These are phyloP conservation scores for Indicator indicator DNA, from an alignment of 2,113 vertebrate species.

Conservation along the genomic window DNA sequence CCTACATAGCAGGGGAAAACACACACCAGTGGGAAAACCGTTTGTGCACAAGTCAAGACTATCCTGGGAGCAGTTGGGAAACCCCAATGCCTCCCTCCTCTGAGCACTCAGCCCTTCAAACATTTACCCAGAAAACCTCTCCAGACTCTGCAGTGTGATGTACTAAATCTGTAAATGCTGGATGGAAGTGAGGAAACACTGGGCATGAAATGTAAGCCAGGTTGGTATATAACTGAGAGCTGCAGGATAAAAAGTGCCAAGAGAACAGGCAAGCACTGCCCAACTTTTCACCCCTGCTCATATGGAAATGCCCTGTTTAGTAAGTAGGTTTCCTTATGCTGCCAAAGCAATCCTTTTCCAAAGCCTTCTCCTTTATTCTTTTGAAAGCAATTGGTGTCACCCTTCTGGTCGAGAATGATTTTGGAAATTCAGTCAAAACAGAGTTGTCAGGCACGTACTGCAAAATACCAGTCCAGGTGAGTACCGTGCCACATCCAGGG, in stretches of 20 bases:
- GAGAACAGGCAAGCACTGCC: neutral
- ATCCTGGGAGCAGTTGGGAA: neutral
- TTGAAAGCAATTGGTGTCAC: neutral
- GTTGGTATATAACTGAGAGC: neutral
- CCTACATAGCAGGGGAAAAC: neutral
- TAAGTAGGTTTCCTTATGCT: neutral
- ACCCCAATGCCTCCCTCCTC: neutral
- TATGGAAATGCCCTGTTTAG: neutral
- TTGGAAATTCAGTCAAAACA: neutral
- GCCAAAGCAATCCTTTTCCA: neutral
- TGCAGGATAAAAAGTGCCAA: neutral
- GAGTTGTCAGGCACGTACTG: neutral
- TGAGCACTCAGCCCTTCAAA: neutral
- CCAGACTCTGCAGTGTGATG: neutral
- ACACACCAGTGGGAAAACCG: neutral
- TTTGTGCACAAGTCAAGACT: neutral
- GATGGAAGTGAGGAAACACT: neutral
- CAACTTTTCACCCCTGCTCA: neutral
- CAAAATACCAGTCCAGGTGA: neutral
- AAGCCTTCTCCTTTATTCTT: neutral
- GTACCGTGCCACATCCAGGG: neutral
- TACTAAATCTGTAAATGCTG: neutral
- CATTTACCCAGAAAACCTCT: neutral
- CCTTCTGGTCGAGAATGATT: neutral
- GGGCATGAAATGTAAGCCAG: neutral